Conservation (phyloP, 1,140 invertebrate genomes). For the Neodiprion lecontei region DNA sequence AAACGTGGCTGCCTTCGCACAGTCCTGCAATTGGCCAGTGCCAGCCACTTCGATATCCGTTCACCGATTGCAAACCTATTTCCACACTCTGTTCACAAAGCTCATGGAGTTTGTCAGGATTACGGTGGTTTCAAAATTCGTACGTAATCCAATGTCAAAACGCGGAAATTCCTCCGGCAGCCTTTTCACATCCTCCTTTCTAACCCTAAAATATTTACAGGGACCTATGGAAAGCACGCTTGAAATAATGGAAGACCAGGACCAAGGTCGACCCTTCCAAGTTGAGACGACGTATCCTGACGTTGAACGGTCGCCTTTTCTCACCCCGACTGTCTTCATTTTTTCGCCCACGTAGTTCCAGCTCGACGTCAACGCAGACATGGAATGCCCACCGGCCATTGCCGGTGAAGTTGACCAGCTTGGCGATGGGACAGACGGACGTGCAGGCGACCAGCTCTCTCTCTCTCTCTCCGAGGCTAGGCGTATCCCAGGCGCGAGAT, state of each 20-base stretch:
- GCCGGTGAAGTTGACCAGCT: neutral
- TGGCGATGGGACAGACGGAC: neutral
- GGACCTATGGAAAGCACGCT: neutral
- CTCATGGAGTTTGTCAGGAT: too few relatives aligned
- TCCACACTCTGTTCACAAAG: neutral
- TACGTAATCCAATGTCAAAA: neutral
- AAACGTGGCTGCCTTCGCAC: neutral
- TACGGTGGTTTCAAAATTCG: neutral
- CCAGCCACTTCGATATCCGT: neutral
- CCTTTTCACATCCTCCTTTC: neutral
- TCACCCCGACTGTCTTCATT: neutral
- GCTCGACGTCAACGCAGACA: neutral
- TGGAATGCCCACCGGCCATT: neutral
- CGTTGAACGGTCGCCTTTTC: neutral
- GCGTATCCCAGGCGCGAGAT: conserved; percentile 31
- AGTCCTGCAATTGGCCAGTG: neutral
- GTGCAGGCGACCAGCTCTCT: neutral
- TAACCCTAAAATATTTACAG: neutral
- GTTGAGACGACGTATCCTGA: neutral
- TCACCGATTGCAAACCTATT: neutral
- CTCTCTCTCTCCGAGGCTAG: conserved; percentile 23
- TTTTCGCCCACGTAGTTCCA: neutral
- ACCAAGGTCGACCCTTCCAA: neutral
- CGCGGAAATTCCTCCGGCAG: neutral
- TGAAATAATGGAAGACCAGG: neutral